Evolutionary conservation across 2,113 vertebrate genomes (phyloP).

Genomic region (Sinocyclocheilus rhinocerous): DNA sequence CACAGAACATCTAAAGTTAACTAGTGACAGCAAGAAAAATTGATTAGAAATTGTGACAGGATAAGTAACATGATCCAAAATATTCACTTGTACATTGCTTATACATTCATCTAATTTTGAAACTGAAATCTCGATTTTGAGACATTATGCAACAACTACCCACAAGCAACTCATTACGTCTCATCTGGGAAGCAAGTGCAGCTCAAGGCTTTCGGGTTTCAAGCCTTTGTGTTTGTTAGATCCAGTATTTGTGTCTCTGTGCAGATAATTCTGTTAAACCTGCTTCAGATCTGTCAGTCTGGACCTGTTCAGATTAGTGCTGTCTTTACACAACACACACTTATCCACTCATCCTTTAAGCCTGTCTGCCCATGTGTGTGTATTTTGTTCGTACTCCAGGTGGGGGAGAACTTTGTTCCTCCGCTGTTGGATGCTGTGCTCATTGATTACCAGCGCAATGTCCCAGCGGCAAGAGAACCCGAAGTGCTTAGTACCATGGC

Average conservation of each 20-base stretch:
- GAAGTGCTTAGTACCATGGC: slow-evolving; percentile 99
- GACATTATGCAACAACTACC: no score
- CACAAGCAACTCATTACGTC: no score
- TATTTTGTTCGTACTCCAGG: slow-evolving; percentile 54
- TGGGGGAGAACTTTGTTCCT: slow-evolving; percentile 85
- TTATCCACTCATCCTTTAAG: slow-evolving; percentile 48
- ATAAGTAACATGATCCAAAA: neutral
- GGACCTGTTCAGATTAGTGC: slow-evolving; percentile 47
- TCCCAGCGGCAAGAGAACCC: slow-evolving; percentile 94
- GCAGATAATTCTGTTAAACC: slow-evolving; percentile 18
- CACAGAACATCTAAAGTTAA: no score
- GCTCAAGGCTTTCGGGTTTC: neutral
- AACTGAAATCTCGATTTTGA: neutral
- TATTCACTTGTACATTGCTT: neutral
- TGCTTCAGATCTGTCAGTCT: slow-evolving; percentile 34
- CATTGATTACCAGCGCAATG: slow-evolving; percentile 98
- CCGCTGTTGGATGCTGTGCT: slow-evolving; percentile 96
- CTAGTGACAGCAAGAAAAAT: no score
- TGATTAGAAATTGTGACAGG: neutral
- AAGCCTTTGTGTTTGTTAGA: neutral
- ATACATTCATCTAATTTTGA: neutral
- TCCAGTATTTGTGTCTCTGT: slow-evolving; percentile 9
- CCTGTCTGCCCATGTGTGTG: slow-evolving; percentile 36
- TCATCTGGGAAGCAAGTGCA: neutral
- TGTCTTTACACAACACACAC: slow-evolving; percentile 36